Conservation (phyloP, 2,888 invertebrate species). For the Muschampia plurimacula region DNA sequence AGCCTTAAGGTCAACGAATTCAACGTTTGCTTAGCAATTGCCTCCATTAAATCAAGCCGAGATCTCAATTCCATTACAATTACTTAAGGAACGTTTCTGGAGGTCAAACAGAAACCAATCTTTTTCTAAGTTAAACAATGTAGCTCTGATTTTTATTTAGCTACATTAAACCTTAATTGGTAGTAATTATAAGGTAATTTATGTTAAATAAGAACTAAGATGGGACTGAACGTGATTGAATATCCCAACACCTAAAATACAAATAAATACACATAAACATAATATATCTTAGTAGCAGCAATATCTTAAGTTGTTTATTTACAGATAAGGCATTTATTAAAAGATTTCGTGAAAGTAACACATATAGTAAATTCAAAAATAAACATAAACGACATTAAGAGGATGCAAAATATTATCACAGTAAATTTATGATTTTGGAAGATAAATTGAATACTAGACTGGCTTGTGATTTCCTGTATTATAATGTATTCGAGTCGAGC, state of each 20-base stretch:
- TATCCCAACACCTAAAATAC: background rate
- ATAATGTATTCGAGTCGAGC: constrained; percentile 78
- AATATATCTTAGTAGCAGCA: no score
- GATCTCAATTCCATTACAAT: constrained; percentile 46
- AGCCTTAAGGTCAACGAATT: constrained; percentile 38
- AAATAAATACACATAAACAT: no score
- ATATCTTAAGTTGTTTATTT: no score
- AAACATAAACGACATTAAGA: constrained; percentile 51
- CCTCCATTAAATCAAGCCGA: constrained; percentile 43
- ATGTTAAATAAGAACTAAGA: background rate
- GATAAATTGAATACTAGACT: constrained; percentile 79
- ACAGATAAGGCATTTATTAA: background rate
- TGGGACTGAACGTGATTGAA: background rate
- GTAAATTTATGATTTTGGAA: constrained; percentile 81
- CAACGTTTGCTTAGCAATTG: constrained; percentile 40
- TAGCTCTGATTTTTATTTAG: constrained; percentile 7
- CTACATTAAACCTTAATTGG: constrained; percentile 15
- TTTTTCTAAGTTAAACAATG: constrained; percentile 38
- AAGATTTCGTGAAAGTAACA: background rate
- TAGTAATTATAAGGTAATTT: constrained; percentile 2
- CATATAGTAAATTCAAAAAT: constrained; percentile 18
- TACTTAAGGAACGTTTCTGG: constrained; percentile 41
- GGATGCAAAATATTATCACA: constrained; percentile 80
- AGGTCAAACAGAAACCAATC: constrained; percentile 45
- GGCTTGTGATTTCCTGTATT: constrained; percentile 81